Evolutionary conservation across 2,888 invertebrate genomes (phyloP), one percentile per base, ranked within the genome.

Genomic region (Silvanus unidentatus): DNA sequence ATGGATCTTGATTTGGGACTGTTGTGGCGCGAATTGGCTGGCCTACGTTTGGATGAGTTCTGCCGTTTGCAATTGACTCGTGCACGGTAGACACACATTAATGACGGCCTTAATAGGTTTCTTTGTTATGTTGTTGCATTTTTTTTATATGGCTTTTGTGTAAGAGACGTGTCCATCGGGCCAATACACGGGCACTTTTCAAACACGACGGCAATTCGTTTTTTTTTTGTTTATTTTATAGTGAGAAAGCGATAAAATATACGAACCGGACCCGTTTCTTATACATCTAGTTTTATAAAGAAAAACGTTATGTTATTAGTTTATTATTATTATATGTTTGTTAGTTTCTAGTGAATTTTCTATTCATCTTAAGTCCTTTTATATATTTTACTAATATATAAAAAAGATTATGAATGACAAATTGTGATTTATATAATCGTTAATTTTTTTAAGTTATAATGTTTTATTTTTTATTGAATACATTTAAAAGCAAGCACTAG

Each of bases 61-160:
- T 71, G 71, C 61, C 69, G 70, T 47, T 56, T 72, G 54, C 72
- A 72, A 59, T 62, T 71, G 54, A 71, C 70, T 27, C 63, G 71
- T 53, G 68, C 70, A 44, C 71, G 72, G 64, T 72, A 71, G 64
- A 62, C 58, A 50, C 50, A 39, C 47, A 38, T 27, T 39, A 10
- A 22, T 3, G 22, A 22, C 22, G 32, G 32, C 32, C 32, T 32
- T 32, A 22, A 22, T 60, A 66, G 64, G 65, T 66, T 64, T 62
- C 59, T 68, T 68, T 70, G 67, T 69, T 68, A 70, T 68, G 67
- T 70, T 71, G 68, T 71, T 71, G 68, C 70, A 68, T 71, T 71
- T 70, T 67, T n/a, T 63, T 59, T 57, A 45, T 54, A 55, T 57
- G 58, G 65, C 66, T 66, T 64, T 66, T 69, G 65, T 62, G 57